Percentiles rank a stretch among this genome's conserved stretches.
phyloP scores from a whole-genome alignment of 2,113 vertebrate species.

The Thalassoma bifasciatum region DNA sequence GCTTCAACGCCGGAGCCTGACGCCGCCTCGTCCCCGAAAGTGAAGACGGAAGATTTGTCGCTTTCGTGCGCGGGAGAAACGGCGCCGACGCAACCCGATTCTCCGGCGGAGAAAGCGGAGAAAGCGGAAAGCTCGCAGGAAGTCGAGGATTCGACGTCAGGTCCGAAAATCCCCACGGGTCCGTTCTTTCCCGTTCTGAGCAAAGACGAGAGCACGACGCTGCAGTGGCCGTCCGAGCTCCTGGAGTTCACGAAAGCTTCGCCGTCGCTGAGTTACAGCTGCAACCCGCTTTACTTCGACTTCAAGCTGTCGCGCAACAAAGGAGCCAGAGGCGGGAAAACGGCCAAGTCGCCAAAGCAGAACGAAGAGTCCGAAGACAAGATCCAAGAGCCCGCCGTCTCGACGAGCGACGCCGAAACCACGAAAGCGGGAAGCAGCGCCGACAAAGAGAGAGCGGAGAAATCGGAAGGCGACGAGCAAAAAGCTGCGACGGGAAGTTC shows the following conservation, averaged over 20 bases:
- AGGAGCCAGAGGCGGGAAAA: slow-evolving; percentile 79
- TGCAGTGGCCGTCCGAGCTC: slow-evolving; percentile 98
- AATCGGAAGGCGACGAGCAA: slow-evolving; percentile 62
- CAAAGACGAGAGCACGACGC: slow-evolving; percentile 96
- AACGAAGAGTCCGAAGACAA: slow-evolving; percentile 62
- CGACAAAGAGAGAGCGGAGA: slow-evolving; percentile 61
- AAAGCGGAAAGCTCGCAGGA: slow-evolving; percentile 54
- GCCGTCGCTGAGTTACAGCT: slow-evolving; percentile 96
- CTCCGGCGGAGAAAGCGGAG: slow-evolving; percentile 61
- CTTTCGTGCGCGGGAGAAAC: slow-evolving; percentile 25
- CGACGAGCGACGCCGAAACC: slow-evolving; percentile 66
- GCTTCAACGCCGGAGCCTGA: slow-evolving; percentile 40
- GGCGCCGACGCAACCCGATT: slow-evolving; percentile 17
- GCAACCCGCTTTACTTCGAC: slow-evolving; percentile 98
- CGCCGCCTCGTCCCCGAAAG: slow-evolving; percentile 45
- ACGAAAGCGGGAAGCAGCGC: slow-evolving; percentile 51
- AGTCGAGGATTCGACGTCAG: slow-evolving; percentile 76
- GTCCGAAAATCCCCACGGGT: slow-evolving; percentile 89
- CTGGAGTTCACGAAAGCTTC: slow-evolving; percentile 93
- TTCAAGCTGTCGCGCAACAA: slow-evolving; percentile 97
- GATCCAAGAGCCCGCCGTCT: slow-evolving; percentile 66
- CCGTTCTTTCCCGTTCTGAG: slow-evolving; percentile 97
- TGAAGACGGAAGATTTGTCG: slow-evolving; percentile 59
- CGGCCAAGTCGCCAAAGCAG: slow-evolving; percentile 72
- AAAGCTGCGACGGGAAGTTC: slow-evolving; percentile 74